Evolutionary conservation across 2,888 invertebrate genomes (phyloP).

Genomic region (Drosophila colorata): DNA sequence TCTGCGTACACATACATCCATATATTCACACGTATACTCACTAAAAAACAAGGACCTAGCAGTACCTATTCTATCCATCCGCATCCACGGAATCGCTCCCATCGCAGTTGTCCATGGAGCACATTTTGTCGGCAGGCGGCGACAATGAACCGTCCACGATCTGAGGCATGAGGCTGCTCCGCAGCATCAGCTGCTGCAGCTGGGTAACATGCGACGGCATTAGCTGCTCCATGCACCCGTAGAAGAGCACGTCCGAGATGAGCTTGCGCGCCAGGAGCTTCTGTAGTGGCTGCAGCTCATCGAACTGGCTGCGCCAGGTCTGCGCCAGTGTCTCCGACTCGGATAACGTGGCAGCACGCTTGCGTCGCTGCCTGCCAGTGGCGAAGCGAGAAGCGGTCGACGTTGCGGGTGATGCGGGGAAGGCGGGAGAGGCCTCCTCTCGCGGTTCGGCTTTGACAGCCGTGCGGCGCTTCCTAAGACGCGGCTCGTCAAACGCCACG

Average conservation of each 20-base stretch:
- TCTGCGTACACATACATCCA: no score
- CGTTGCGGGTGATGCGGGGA: no score
- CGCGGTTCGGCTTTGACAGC: conserved; percentile 16
- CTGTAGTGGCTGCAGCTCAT: conserved; percentile 34
- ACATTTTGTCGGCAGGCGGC: background rate
- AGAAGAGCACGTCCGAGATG: conserved; percentile 49
- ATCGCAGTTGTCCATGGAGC: background rate
- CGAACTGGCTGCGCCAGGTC: conserved; percentile 46
- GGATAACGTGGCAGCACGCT: background rate
- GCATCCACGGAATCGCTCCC: conserved; percentile 12
- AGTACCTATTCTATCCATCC: background rate
- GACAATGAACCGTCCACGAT: conserved; percentile 9
- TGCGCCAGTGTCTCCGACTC: conserved; percentile 43
- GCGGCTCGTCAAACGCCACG: background rate
- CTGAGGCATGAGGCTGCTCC: background rate
- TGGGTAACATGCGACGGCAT: conserved; percentile 42
- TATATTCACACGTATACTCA: background rate
- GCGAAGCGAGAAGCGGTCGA: no score
- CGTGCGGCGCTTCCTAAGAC: conserved; percentile 23
- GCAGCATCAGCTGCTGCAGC: conserved; percentile 42
- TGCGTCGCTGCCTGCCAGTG: background rate
- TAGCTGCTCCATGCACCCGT: conserved; percentile 54
- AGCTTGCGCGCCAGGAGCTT: conserved; percentile 42
- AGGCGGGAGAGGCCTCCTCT: background rate
- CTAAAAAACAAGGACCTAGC: background rate